These are phyloP conservation scores for Sorex araneus DNA, from an alignment of 2,113 vertebrate genomes.

Conservation along the genomic window DNA sequence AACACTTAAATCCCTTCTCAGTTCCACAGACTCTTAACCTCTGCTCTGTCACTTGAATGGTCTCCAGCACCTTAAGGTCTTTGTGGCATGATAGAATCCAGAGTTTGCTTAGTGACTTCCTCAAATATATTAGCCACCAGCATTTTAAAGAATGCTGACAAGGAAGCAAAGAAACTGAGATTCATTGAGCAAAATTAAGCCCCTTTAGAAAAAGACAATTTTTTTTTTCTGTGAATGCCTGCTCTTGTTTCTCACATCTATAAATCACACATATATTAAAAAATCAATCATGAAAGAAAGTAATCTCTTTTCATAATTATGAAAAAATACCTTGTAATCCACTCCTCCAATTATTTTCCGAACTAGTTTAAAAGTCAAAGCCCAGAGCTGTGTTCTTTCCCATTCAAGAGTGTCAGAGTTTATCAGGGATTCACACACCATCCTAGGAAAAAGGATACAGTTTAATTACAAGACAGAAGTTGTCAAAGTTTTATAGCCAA, in stretches of 20 bases:
- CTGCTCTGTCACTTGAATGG: not conserved
- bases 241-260: not conserved
- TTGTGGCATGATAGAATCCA: not conserved
- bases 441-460: slow-evolving; percentile 87
- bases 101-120: not conserved
- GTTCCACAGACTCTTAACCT: not conserved
- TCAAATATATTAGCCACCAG: not conserved
- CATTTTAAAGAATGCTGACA: not conserved
- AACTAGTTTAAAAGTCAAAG: slow-evolving; percentile 96
- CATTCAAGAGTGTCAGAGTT: slow-evolving; percentile 97
- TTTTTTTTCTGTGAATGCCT: not conserved
- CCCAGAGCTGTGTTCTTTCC: slow-evolving; percentile 98
- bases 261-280: slow-evolving; percentile 18
- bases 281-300: slow-evolving; percentile 52
- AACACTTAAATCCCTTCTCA: not conserved
- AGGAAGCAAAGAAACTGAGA: not conserved
- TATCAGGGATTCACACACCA: slow-evolving; percentile 97
- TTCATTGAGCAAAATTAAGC: not conserved
- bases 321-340: slow-evolving; percentile 96
- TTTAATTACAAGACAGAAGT: slow-evolving; percentile 44
- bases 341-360: slow-evolving; percentile 99
- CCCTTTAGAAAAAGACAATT: slow-evolving; percentile 19
- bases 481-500: slow-evolving; percentile 27
- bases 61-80: not conserved
- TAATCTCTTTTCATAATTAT: slow-evolving; percentile 33